Conservation (phyloP, 2,888 invertebrate species). For the Eulithis prunata region DNA sequence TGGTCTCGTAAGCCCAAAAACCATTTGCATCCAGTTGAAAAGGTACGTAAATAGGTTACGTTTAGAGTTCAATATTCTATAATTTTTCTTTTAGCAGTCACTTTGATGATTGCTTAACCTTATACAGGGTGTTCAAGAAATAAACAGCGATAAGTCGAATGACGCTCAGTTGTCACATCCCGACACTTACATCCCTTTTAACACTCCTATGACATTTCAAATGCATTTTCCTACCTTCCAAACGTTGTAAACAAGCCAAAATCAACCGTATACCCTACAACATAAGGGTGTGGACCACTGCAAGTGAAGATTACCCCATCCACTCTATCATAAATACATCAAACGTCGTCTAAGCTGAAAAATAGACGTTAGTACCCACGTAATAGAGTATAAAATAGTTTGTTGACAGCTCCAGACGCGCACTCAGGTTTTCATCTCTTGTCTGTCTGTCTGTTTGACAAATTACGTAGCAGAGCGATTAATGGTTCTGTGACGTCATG, state of each 20-base stretch:
- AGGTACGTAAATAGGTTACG: no score
- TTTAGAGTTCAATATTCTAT: no score
- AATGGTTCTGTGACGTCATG: constrained; percentile 64
- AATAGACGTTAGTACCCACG: constrained; percentile 25
- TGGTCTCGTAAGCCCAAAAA: no score
- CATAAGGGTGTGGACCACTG: constrained; percentile 7
- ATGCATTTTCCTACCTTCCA: constrained; percentile 40
- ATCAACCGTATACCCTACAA: background rate
- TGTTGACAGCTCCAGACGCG: constrained; percentile 37
- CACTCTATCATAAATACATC: constrained; percentile 17
- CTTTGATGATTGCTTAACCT: background rate
- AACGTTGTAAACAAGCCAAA: constrained; percentile 14
- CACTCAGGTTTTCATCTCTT: constrained; percentile 48
- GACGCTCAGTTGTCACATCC: constrained; percentile 19
- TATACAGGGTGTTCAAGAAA: background rate
- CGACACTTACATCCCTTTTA: constrained; percentile 30
- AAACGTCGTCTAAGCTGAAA: constrained; percentile 28
- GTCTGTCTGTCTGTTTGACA: constrained; percentile 71
- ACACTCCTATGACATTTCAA: constrained; percentile 42
- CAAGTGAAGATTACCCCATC: background rate
- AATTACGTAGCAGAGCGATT: constrained; percentile 70
- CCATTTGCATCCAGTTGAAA: no score
- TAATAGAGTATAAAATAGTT: constrained; percentile 40
- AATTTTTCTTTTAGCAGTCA: no score
- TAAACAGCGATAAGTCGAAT: background rate